Percentiles rank a stretch among this genome's conserved stretches.
phyloP scores from a whole-genome alignment of 2,113 vertebrate genomes.

The Cyanistes caeruleus region DNA sequence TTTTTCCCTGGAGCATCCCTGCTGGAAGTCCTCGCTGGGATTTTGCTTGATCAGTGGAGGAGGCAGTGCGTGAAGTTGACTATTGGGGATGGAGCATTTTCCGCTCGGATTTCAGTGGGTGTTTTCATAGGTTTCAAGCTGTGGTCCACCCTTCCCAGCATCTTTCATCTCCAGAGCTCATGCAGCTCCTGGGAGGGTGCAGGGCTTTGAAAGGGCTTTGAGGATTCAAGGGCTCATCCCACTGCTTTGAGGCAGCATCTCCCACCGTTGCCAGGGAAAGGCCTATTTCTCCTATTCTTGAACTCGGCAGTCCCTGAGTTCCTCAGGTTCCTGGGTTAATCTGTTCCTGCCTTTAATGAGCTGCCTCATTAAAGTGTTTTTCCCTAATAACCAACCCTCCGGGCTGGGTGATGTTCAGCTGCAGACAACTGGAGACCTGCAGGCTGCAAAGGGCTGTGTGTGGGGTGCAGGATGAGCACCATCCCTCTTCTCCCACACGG shows the following conservation, averaged over 20 bases:
- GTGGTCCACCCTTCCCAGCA: background rate
- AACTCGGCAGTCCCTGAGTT: background rate
- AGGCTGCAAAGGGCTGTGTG: background rate
- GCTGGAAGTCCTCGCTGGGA: background rate
- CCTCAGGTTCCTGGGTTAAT: slow-evolving; percentile 26
- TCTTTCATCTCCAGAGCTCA: slow-evolving; percentile 5
- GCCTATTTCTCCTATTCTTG: background rate
- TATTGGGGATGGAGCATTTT: background rate
- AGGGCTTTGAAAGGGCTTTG: slow-evolving; percentile 34
- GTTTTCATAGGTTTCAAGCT: background rate
- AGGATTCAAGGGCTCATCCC: slow-evolving; percentile 17
- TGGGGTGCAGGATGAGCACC: background rate
- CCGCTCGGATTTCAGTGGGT: background rate
- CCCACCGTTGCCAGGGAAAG: background rate
- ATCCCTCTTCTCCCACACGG: background rate
- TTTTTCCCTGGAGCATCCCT: slow-evolving; percentile 43
- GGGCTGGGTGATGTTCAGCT: background rate
- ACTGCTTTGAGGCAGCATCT: slow-evolving; percentile 26
- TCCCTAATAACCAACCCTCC: slow-evolving; percentile 8
- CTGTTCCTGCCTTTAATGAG: slow-evolving; percentile 51
- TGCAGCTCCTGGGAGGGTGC: background rate
- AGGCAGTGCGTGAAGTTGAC: background rate
- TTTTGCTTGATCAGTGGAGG: background rate
- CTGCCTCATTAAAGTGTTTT: slow-evolving; percentile 52
- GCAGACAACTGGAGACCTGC: background rate